A percentile compares a stretch with the other conserved stretches of the same genome.
Conservation (phyloP, 2,113 vertebrate species). For the Australoheros scitulus region DNA sequence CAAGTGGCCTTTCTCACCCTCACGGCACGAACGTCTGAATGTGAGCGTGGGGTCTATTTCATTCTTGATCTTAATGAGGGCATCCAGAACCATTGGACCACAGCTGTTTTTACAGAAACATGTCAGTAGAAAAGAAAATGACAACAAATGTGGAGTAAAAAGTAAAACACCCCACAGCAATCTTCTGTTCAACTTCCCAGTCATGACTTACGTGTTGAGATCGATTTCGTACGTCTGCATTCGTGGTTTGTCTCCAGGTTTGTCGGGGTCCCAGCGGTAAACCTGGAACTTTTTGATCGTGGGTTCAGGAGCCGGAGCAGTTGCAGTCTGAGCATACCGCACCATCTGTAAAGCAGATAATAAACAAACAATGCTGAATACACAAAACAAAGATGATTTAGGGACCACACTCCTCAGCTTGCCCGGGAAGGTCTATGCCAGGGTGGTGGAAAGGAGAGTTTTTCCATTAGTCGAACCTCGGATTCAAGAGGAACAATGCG, state of each 20-base stretch:
- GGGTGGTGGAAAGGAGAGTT: too few relatives aligned
- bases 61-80: constrained; percentile 98
- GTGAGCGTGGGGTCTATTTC: constrained; percentile 93
- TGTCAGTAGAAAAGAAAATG: not conserved
- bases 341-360: constrained; percentile 68
- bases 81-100: constrained; percentile 94
- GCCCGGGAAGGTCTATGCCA: too few relatives aligned
- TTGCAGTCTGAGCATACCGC: constrained; percentile 81
- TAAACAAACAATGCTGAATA: not conserved
- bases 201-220: constrained; percentile 83
- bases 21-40: constrained; percentile 93
- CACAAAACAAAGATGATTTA: not conserved
- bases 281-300: constrained; percentile 92
- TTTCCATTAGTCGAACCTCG: too few relatives aligned
- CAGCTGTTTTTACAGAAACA: constrained; percentile 77
- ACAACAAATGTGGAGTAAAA: not conserved
- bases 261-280: constrained; percentile 95
- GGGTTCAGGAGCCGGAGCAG: constrained; percentile 70
- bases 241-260: constrained; percentile 87
- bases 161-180: not conserved
- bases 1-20: constrained; percentile 81
- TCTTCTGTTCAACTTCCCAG: not conserved
- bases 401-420: too few relatives aligned
- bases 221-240: constrained; percentile 93
- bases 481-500: too few relatives aligned